phyloP scores from a whole-genome alignment of 2,888 invertebrate genomes.

The Fissipunctia ypsillon region DNA sequence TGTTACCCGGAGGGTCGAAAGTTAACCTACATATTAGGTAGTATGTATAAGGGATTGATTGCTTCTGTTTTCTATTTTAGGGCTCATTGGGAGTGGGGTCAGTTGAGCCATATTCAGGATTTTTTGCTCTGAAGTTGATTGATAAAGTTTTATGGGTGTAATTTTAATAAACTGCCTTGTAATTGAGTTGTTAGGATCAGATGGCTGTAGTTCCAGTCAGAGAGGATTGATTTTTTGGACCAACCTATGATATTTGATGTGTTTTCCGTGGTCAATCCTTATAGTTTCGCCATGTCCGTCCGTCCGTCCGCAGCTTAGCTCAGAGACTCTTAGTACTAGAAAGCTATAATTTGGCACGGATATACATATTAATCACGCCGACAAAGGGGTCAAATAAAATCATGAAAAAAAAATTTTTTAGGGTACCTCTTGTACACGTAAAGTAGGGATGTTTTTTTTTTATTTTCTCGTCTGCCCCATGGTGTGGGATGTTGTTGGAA shows the following conservation, averaged over 20 bases:
- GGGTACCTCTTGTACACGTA: too few relatives aligned
- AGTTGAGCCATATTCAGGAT: background rate
- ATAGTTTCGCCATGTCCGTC: too few relatives aligned
- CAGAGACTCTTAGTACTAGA: too few relatives aligned
- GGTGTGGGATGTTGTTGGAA: too few relatives aligned
- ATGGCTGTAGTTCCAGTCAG: background rate
- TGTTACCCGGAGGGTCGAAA: conserved; percentile 37
- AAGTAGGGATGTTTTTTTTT: too few relatives aligned
- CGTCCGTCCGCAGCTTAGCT: too few relatives aligned
- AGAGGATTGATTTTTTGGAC: background rate
- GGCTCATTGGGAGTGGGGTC: background rate
- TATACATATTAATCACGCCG: too few relatives aligned
- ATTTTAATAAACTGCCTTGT: background rate
- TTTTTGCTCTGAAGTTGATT: background rate
- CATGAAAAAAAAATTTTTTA: too few relatives aligned
- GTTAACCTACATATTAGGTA: conserved; percentile 34
- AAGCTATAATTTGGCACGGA: too few relatives aligned
- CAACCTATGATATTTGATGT: background rate
- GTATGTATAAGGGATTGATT: conserved; percentile 31
- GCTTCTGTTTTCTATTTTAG: conserved; percentile 36
- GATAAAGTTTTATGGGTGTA: background rate
- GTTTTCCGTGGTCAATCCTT: too few relatives aligned
- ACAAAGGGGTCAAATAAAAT: too few relatives aligned
- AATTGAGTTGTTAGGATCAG: background rate
- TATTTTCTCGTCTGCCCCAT: too few relatives aligned